A percentile compares a stretch with the other conserved stretches of the same genome.
Evolutionary conservation across 2,113 vertebrate genomes (phyloP).

Genomic region (Sphyrna mokarran): DNA sequence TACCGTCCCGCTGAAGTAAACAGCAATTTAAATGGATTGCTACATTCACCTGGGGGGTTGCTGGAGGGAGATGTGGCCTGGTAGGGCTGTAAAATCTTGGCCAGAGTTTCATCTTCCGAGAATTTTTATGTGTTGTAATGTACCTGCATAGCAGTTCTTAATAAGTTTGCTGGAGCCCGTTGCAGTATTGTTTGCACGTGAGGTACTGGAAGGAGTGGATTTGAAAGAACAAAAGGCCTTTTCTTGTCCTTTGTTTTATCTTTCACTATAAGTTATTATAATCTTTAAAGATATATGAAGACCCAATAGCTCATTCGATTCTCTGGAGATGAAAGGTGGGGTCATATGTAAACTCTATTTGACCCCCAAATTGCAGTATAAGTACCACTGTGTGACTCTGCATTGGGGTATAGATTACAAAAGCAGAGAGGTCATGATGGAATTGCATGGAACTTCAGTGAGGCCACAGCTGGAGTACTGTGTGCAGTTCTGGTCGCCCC

Average conservation of each 20-base stretch:
- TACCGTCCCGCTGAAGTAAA: too few relatives aligned
- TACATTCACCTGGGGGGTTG: too few relatives aligned
- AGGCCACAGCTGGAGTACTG: too few relatives aligned
- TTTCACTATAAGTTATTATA: background rate
- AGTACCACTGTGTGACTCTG: background rate
- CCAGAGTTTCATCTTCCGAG: background rate
- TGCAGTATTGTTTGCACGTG: background rate
- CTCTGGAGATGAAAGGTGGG: background rate
- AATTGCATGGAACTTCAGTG: too few relatives aligned
- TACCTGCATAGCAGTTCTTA: too few relatives aligned
- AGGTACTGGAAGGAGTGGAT: background rate
- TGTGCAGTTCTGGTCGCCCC: too few relatives aligned
- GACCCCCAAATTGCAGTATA: background rate
- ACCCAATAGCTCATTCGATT: background rate
- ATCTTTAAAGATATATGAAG: background rate
- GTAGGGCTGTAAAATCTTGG: too few relatives aligned
- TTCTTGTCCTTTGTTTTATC: background rate
- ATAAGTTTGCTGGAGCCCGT: background rate
- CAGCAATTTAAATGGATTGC: too few relatives aligned
- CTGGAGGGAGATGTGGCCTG: too few relatives aligned
- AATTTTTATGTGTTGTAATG: background rate
- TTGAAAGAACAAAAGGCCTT: background rate
- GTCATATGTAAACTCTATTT: background rate
- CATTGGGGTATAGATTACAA: too few relatives aligned
- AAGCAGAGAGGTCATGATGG: too few relatives aligned